Evolutionary conservation across 2,113 vertebrate species (phyloP).

Genomic region (Eptesicus fuscus): DNA sequence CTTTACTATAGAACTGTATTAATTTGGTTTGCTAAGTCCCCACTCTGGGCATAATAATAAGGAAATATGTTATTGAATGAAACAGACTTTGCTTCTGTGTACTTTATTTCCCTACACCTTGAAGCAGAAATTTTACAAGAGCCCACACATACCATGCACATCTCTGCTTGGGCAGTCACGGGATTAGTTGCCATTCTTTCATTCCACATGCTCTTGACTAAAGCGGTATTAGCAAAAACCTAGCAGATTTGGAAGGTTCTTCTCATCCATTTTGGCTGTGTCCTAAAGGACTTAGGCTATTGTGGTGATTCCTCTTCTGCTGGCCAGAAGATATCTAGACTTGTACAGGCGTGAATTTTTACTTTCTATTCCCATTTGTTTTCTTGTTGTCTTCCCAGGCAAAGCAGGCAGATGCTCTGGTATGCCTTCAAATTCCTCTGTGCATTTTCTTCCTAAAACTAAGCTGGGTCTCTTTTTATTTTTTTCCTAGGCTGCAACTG

Average conservation of each 20-base stretch:
- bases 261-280: neutral
- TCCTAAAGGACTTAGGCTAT: neutral
- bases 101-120: neutral
- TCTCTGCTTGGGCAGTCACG: neutral
- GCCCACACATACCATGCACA: neutral
- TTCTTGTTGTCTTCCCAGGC: neutral
- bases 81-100: neutral
- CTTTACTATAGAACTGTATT: neutral
- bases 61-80: neutral
- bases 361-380: neutral
- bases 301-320: neutral
- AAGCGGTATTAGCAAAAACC: conserved; percentile 23
- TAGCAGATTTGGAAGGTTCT: neutral
- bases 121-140: neutral
- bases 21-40: neutral
- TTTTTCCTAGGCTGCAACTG: neutral
- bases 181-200: neutral
- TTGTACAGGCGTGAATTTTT: neutral
- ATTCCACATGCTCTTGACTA: neutral
- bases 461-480: neutral
- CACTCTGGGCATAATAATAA: neutral
- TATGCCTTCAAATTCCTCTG: neutral
- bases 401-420: neutral
- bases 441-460: conserved; percentile 29
- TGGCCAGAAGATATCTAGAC: neutral